A percentile compares a stretch with the other conserved stretches of the same genome.
Conservation (phyloP, 2,113 vertebrate species). For the Trichechus manatus region DNA sequence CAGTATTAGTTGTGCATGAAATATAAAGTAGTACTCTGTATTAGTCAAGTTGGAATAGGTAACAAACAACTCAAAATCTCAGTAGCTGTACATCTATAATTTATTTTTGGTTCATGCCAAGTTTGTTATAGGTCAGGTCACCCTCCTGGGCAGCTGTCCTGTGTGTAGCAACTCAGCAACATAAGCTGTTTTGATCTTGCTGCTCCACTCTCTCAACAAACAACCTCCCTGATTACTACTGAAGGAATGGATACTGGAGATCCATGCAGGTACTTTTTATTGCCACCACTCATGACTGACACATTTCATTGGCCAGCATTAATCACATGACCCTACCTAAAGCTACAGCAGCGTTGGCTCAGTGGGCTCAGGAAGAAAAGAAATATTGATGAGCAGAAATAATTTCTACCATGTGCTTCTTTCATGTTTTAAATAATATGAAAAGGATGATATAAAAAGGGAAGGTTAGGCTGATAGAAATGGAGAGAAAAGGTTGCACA, state of each 20-base stretch:
- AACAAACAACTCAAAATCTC: conserved; percentile 59
- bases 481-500: not conserved
- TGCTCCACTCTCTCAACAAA: not conserved
- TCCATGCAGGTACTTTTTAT: not conserved
- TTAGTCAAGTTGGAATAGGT: conserved; percentile 32
- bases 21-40: conserved; percentile 50
- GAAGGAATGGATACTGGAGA: not conserved
- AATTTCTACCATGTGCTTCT: not conserved
- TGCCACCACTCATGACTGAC: not conserved
- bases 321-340: not conserved
- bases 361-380: not conserved
- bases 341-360: not conserved
- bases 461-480: not conserved
- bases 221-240: not conserved
- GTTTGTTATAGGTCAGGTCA: not conserved
- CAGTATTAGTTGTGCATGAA: conserved; percentile 47
- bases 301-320: not conserved
- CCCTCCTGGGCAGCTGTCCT: not conserved
- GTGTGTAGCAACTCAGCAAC: not conserved
- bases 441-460: not conserved
- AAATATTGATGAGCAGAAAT: not conserved
- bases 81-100: not conserved
- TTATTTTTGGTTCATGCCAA: conserved; percentile 38
- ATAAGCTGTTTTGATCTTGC: not conserved
- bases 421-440: not conserved